A percentile compares a stretch with the other conserved stretches of the same genome.
These are phyloP conservation scores for Actinernus sp. DNA, from an alignment of 92 coral and sea anemone species.

Conservation along the genomic window DNA sequence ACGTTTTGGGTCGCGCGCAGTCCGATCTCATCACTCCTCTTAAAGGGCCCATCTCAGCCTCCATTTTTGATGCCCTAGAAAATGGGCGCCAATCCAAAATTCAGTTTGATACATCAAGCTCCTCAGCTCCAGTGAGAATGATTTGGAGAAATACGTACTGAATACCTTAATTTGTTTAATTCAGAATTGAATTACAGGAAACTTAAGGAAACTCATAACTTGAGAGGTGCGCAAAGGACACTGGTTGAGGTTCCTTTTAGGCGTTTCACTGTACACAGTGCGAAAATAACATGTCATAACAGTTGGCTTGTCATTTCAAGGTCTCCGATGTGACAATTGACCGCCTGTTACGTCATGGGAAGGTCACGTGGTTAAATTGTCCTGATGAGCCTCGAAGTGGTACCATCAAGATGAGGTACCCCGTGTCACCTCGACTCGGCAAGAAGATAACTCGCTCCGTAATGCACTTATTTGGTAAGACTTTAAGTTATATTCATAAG, in stretches of 20 bases:
- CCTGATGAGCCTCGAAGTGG: slow-evolving; percentile 90
- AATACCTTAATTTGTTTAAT: too few species aligned
- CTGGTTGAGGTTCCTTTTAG: neutral
- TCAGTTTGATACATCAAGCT: too few species aligned
- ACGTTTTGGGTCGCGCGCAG: too few species aligned
- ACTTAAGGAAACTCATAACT: neutral
- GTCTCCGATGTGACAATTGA: slow-evolving; percentile 95
- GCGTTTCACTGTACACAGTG: neutral
- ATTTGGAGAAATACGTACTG: too few species aligned
- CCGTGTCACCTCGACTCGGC: slow-evolving; percentile 74
- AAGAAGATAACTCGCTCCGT: slow-evolving; percentile 70
- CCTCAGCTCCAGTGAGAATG: too few species aligned
- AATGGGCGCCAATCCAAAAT: too few species aligned
- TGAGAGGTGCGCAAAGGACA: too few species aligned
- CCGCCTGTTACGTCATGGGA: slow-evolving; percentile 90
- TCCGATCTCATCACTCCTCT: too few species aligned
- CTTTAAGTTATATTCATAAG: too few species aligned
- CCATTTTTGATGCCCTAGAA: too few species aligned
- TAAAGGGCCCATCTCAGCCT: too few species aligned
- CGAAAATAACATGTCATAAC: too few species aligned
- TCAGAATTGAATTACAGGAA: neutral
- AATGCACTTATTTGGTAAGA: slow-evolving; percentile 90
- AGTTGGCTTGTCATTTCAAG: slow-evolving; percentile 35
- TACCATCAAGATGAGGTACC: slow-evolving; percentile 82
- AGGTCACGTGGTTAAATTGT: slow-evolving; percentile 94